Evolutionary conservation across 2,888 invertebrate genomes (phyloP).

Genomic region (Biston betularia): DNA sequence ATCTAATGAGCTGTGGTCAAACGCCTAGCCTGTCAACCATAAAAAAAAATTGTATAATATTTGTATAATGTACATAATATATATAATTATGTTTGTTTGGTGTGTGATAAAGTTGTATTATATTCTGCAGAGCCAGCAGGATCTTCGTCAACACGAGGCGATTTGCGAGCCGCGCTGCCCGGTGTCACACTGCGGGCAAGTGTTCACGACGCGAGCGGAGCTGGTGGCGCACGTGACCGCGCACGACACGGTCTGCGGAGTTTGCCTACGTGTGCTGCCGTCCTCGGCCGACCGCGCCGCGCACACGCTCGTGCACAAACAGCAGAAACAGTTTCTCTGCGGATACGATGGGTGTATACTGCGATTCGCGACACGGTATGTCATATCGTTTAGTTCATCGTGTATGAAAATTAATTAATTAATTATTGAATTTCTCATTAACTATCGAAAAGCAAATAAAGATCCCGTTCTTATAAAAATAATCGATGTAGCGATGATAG

Average conservation of each 20-base stretch:
- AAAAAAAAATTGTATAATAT: too few relatives aligned
- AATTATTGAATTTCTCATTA: too few relatives aligned
- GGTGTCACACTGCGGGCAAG: slow-evolving; percentile 42
- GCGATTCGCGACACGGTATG: slow-evolving; percentile 69
- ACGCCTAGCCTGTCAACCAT: too few relatives aligned
- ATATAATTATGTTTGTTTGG: too few relatives aligned
- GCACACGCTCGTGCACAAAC: slow-evolving; percentile 69
- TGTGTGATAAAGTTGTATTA: too few relatives aligned
- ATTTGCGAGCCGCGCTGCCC: slow-evolving; percentile 45
- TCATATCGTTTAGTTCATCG: too few relatives aligned
- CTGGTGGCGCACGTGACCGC: slow-evolving; percentile 38
- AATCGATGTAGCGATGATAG: too few relatives aligned
- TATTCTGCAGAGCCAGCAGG: slow-evolving; percentile 52
- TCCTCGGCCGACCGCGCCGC: slow-evolving; percentile 40
- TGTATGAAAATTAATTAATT: too few relatives aligned
- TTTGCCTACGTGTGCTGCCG: slow-evolving; percentile 49
- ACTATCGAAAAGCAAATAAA: too few relatives aligned
- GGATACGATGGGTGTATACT: slow-evolving; percentile 77
- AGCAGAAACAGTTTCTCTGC: slow-evolving; percentile 73
- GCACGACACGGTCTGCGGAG: slow-evolving; percentile 46
- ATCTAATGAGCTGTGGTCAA: too few relatives aligned
- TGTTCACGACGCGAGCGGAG: slow-evolving; percentile 34
- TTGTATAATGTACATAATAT: too few relatives aligned
- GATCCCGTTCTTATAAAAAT: too few relatives aligned
- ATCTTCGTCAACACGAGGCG: slow-evolving; percentile 56